Base-by-base conservation (phyloP, 2,797 vertebrate genomes). In the Tragopan temminckii region DNA sequence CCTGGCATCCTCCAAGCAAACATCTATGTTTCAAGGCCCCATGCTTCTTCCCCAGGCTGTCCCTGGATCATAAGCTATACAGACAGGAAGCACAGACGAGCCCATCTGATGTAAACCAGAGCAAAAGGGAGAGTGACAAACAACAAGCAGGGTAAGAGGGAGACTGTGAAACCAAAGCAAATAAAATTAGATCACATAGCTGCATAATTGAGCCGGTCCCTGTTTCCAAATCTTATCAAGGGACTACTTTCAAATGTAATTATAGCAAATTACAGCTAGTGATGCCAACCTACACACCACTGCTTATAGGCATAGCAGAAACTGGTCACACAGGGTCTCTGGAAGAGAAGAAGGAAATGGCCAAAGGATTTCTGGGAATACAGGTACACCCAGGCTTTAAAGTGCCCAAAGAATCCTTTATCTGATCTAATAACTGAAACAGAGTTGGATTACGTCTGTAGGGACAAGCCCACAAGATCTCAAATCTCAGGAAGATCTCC, bases 21-120 rank as follows among this genome's bases (percentile, higher is more conserved):
- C 48, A 14, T n/a, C 1, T 77, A 31, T 0, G 29, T 75, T 89
- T 69, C 1, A 2, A 68, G 25, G 66, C 15, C 35, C 13, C 5
- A 27, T 48, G 72, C 45, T 64, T 68, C 86, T 89, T 85, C 85
- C 27, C 81, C 80, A 53, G 23, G 4, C 5, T 82, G 23, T 70
- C 33, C 7, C 15, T 84, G 6, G 46, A 36, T 25, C 63, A 40
- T 71, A 69, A 58, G 23, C n/a, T 78, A 24, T 19, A 57, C 0
- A 7, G 87, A 74, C 23, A 86, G 61, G 63, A 80, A 76, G 40
- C 3, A 0, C 12, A 69, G 61, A 72, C 33, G 63, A 88, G 33
- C 6, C 84, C 42, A 33, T 91, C 80, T 90, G 69, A 90, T 85
- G 27, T 88, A 93, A 94, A 89, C 55, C 81, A 92, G 86, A 90